These are phyloP conservation scores for Psammodynastes pulverulentus DNA, from an alignment of 2,113 vertebrate species.

Conservation along the genomic window DNA sequence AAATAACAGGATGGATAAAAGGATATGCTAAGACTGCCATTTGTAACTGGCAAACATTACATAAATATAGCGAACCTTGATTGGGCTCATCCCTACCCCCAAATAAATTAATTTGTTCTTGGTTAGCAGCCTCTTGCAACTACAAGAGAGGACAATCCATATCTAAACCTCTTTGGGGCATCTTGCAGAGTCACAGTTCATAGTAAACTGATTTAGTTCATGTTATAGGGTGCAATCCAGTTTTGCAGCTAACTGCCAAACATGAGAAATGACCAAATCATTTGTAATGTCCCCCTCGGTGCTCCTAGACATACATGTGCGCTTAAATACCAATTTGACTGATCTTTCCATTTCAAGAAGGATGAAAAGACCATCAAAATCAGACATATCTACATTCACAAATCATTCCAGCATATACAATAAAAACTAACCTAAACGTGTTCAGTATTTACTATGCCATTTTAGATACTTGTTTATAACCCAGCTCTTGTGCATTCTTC, in stretches of 20 bases:
- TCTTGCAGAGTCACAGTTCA: neutral
- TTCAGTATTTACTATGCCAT: neutral
- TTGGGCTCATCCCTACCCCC: neutral
- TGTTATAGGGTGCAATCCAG: too few species aligned
- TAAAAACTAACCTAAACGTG: neutral
- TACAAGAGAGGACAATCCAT: neutral
- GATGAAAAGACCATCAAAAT: neutral
- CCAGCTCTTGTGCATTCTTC: neutral
- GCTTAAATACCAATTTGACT: neutral
- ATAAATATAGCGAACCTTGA: neutral
- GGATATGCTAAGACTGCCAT: neutral
- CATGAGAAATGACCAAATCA: neutral
- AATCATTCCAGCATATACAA: neutral
- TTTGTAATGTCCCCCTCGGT: neutral
- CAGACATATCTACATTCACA: neutral
- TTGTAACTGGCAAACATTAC: neutral
- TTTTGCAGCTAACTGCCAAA: too few species aligned
- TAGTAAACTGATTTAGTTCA: neutral
- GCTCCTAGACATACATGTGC: neutral
- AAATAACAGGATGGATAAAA: neutral
- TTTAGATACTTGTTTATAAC: neutral
- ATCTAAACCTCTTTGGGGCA: neutral
- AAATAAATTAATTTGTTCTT: neutral
- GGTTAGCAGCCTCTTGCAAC: neutral
- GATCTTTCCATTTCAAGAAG: neutral